These are phyloP conservation scores for Lophochroa leadbeateri DNA, from an alignment of 2,113 vertebrate species.

Conservation along the genomic window DNA sequence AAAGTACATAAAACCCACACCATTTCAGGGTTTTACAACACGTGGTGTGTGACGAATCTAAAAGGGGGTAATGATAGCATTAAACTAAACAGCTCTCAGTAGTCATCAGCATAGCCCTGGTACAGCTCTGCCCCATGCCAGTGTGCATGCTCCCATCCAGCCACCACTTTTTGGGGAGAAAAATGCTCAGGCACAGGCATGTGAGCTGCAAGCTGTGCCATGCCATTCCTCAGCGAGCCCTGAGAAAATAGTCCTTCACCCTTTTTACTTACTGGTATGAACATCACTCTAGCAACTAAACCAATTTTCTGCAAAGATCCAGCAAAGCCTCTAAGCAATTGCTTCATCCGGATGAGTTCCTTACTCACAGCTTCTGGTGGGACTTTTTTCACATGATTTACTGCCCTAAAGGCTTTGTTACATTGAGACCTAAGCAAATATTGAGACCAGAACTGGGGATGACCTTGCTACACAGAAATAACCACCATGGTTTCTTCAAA, in stretches of 20 bases:
- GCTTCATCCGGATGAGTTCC: background rate
- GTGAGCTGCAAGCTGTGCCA: background rate
- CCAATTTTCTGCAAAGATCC: background rate
- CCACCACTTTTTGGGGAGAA: background rate
- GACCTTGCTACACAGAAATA: background rate
- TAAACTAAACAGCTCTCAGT: background rate
- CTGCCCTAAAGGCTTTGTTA: background rate
- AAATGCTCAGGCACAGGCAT: background rate
- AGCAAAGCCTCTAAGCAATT: background rate
- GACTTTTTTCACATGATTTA: background rate
- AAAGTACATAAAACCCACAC: rapidly evolving
- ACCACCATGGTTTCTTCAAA: background rate
- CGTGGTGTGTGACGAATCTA: background rate
- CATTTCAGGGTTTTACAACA: background rate
- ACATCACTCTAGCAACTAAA: background rate
- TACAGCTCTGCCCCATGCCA: background rate
- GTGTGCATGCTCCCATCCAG: rapidly evolving
- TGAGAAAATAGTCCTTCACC: background rate
- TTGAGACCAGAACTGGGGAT: background rate
- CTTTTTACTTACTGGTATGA: background rate
- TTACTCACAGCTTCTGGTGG: background rate
- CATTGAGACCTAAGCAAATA: background rate
- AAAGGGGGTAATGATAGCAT: background rate
- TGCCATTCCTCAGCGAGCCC: background rate
- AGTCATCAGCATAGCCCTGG: rapidly evolving